Evolutionary conservation across 2,113 vertebrate genomes (phyloP).

Genomic region (Thamnophis sirtalis): DNA sequence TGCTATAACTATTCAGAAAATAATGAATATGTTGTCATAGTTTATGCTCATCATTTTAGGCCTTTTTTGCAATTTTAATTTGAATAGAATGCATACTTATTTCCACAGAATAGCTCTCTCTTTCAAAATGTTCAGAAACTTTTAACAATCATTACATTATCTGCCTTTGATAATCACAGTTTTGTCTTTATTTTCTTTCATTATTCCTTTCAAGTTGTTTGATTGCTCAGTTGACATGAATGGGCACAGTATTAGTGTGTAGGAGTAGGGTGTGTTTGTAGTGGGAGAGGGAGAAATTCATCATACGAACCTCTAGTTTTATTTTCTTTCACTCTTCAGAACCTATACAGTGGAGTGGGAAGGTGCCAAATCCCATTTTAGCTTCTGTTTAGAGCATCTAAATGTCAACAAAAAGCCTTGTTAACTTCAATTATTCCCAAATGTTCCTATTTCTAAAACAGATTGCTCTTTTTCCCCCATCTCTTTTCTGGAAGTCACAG

Average conservation of each 20-base stretch:
- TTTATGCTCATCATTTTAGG: constrained; percentile 18
- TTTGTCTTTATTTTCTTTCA: constrained; percentile 8
- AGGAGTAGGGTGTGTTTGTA: neutral
- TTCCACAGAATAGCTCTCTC: constrained; percentile 5
- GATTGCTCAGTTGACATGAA: constrained; percentile 25
- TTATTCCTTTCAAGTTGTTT: constrained; percentile 22
- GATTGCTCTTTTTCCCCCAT: constrained; percentile 49
- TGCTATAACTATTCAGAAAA: constrained; percentile 18
- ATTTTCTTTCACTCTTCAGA: constrained; percentile 53
- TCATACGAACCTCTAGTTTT: constrained; percentile 31
- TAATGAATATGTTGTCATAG: constrained; percentile 27
- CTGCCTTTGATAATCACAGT: constrained; percentile 36
- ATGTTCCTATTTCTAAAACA: constrained; percentile 58
- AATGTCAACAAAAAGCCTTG: constrained; percentile 56
- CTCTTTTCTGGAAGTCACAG: constrained; percentile 25
- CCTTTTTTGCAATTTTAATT: neutral
- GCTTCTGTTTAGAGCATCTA: constrained; percentile 48
- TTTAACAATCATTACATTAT: constrained; percentile 45
- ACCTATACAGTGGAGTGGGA: constrained; percentile 44
- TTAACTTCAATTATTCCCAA: constrained; percentile 57
- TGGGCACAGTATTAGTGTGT: constrained; percentile 10
- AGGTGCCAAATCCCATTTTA: constrained; percentile 59
- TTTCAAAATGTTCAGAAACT: constrained; percentile 35
- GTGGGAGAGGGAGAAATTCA: constrained; percentile 34
- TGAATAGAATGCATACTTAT: constrained; percentile 24